Conservation (phyloP, 1,140 invertebrate genomes). For the Theocolax elegans region DNA sequence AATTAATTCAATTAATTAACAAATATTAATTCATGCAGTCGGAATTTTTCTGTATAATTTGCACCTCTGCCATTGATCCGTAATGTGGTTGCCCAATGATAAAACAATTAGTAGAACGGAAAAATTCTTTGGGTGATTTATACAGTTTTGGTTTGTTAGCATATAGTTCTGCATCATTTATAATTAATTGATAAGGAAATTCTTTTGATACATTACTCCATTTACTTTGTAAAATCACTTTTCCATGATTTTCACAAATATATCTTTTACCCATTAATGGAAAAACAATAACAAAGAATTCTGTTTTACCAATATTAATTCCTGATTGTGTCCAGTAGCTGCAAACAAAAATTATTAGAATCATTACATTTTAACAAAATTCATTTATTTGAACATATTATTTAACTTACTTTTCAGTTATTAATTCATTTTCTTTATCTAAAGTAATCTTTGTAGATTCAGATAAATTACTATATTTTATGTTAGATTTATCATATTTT, state of each 20-base stretch:
- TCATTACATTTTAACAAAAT: no score
- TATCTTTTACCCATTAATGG: conserved; percentile 77
- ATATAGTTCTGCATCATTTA: conserved; percentile 72
- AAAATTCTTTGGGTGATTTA: conserved; percentile 75
- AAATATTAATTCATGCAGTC: no score
- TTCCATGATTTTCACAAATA: conserved; percentile 66
- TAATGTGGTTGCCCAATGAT: conserved; percentile 84
- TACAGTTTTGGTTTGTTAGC: conserved; percentile 59
- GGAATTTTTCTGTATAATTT: no score
- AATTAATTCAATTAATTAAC: no score
- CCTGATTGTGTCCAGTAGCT: conserved; percentile 71
- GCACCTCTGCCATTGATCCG: conserved; percentile 80
- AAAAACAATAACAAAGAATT: conserved; percentile 79
- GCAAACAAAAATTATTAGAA: no score
- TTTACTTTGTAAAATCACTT: conserved; percentile 76
- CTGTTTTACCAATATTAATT: conserved; percentile 78
- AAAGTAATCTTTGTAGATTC: conserved; percentile 8
- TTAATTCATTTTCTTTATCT: conserved; percentile 40
- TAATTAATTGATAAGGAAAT: conserved; percentile 78
- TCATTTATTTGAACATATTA: neutral
- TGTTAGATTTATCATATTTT: conserved; percentile 42
- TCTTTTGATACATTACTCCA: conserved; percentile 71
- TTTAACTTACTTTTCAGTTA: conserved; percentile 47
- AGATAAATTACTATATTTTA: neutral
- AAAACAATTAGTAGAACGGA: conserved; percentile 78